A percentile compares a stretch with the other conserved stretches of the same genome.
These are phyloP conservation scores for Epinotia brunnichana DNA, from an alignment of 2,888 invertebrate genomes.

Conservation along the genomic window DNA sequence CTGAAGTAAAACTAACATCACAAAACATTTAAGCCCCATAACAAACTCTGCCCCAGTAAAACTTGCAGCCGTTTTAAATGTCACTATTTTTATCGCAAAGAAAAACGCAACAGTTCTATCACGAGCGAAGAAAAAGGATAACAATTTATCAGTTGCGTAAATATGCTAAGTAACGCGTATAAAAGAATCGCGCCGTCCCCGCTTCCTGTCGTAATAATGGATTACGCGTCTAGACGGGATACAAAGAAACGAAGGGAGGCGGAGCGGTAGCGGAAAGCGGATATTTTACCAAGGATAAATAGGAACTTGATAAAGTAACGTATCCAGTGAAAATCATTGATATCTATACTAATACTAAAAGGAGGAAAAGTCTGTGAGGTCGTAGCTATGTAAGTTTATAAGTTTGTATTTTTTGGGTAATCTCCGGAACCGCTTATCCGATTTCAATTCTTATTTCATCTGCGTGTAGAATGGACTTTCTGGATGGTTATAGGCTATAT, in stretches of 20 bases:
- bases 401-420: too few species aligned
- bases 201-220: constrained; percentile 76
- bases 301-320: neutral
- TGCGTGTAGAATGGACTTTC: too few species aligned
- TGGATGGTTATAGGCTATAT: too few species aligned
- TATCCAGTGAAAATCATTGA: neutral
- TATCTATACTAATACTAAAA: neutral
- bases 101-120: constrained; percentile 76
- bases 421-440: too few species aligned
- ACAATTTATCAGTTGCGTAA: constrained; percentile 76
- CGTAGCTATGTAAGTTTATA: too few species aligned
- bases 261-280: constrained; percentile 49
- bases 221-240: constrained; percentile 80
- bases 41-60: neutral
- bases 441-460: too few species aligned
- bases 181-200: constrained; percentile 62
- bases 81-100: constrained; percentile 58
- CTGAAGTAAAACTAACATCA: neutral
- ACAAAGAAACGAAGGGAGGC: constrained; percentile 68
- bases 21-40: constrained; percentile 1
- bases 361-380: too few species aligned
- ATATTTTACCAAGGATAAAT: neutral
- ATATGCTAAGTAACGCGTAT: constrained; percentile 76
- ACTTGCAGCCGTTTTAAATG: constrained; percentile 30
- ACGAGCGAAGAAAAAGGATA: constrained; percentile 72